phyloP scores from a whole-genome alignment of 2,888 invertebrate species.

The Cremastinae sp. region DNA sequence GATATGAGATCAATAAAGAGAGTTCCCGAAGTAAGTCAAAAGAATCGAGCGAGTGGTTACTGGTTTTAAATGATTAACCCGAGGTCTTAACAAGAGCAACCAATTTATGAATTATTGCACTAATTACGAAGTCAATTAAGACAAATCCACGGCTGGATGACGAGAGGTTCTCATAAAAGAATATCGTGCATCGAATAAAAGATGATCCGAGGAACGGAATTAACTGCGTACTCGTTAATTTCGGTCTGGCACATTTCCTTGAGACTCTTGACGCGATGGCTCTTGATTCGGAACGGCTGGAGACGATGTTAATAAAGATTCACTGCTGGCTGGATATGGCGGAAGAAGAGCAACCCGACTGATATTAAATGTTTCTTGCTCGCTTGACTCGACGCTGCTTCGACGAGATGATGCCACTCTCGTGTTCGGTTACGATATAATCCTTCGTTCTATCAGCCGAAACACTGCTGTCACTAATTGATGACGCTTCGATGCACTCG shows the following conservation, averaged over 20 bases:
- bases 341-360: slow-evolving; percentile 42
- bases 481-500: slow-evolving; percentile 54
- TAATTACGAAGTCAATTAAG: slow-evolving; percentile 46
- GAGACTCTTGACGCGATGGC: no score
- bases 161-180: slow-evolving; percentile 21
- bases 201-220: background rate
- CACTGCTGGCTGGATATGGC: slow-evolving; percentile 29
- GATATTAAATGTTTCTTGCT: slow-evolving; percentile 47
- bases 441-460: slow-evolving; percentile 49
- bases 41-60: slow-evolving; percentile 22
- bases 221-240: slow-evolving; percentile 5
- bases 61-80: slow-evolving; percentile 17
- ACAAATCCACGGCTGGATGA: slow-evolving; percentile 22
- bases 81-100: slow-evolving; percentile 29
- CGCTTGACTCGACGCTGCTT: slow-evolving; percentile 20
- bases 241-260: background rate
- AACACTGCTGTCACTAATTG: slow-evolving; percentile 52
- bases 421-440: slow-evolving; percentile 46
- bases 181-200: slow-evolving; percentile 27
- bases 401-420: slow-evolving; percentile 9
- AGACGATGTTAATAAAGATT: slow-evolving; percentile 35
- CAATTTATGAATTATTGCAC: slow-evolving; percentile 48
- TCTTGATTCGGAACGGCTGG: slow-evolving; percentile 17
- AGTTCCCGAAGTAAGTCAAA: slow-evolving; percentile 28
- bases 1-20: slow-evolving; percentile 6